Conservation (phyloP, 2,888 invertebrate species). For the Leptodirus hochenwartii region DNA sequence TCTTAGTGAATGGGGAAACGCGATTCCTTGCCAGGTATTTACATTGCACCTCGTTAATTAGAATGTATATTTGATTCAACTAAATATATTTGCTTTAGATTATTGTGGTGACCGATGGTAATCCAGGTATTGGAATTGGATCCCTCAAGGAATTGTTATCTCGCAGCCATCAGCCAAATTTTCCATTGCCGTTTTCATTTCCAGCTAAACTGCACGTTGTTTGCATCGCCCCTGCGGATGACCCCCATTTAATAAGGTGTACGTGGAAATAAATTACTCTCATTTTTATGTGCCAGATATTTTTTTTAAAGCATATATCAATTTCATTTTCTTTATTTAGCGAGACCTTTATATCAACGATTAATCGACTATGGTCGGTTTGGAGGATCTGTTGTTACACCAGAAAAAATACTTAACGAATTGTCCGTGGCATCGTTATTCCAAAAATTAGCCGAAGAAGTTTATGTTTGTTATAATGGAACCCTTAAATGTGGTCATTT, state of each 20-base stretch:
- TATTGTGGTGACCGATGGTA: constrained; percentile 59
- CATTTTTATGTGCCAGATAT: constrained; percentile 3
- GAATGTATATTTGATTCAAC: background rate
- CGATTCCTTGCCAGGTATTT: constrained; percentile 61
- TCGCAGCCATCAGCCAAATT: constrained; percentile 28
- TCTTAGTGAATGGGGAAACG: constrained; percentile 77
- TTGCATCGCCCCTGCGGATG: constrained; percentile 48
- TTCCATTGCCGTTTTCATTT: constrained; percentile 63
- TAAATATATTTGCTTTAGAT: constrained; percentile 27
- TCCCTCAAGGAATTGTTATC: constrained; percentile 40
- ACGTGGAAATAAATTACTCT: constrained; percentile 11
- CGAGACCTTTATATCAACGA: constrained; percentile 59
- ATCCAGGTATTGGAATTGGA: constrained; percentile 44
- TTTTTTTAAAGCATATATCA: no score
- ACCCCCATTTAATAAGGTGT: constrained; percentile 32
- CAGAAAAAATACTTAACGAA: constrained; percentile 30
- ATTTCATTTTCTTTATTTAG: constrained; percentile 22
- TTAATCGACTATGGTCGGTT: constrained; percentile 58
- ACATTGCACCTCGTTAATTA: no score
- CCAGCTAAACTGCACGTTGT: constrained; percentile 63
- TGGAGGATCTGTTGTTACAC: constrained; percentile 39
- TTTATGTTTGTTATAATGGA: constrained; percentile 56
- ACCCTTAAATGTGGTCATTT: constrained; percentile 56
- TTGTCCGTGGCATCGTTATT: constrained; percentile 34
- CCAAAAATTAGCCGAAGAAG: constrained; percentile 48